A percentile compares a stretch with the other conserved stretches of the same genome.
phyloP scores from a whole-genome alignment of 2,888 invertebrate genomes.

The Tipula vernalis region DNA sequence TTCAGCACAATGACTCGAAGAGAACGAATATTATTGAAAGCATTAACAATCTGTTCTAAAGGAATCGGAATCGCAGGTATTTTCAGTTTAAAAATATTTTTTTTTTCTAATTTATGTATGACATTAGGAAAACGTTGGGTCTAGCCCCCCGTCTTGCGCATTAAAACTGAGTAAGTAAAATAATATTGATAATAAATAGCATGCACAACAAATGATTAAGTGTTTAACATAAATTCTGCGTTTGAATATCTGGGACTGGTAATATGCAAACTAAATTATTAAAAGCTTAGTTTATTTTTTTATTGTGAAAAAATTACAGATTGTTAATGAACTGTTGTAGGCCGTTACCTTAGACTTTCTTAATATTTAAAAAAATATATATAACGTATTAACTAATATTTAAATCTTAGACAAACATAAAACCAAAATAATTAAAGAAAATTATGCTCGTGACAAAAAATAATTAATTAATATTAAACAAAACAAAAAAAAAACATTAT shows the following conservation, averaged over 20 bases:
- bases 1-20: neutral
- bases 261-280: neutral
- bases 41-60: neutral
- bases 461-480: neutral
- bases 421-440: neutral
- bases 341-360: neutral
- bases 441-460: slow-evolving; percentile 4
- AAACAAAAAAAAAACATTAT: neutral
- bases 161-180: neutral
- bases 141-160: neutral
- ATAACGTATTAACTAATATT: neutral
- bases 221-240: neutral
- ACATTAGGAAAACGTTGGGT: neutral
- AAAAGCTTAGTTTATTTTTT: neutral
- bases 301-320: neutral
- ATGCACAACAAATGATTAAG: neutral
- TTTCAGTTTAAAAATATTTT: neutral
- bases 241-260: neutral
- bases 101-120: neutral
- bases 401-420: neutral
- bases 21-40: neutral
- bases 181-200: neutral
- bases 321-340: neutral
- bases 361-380: neutral
- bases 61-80: neutral